phyloP scores from a whole-genome alignment of 2,113 vertebrate genomes.

The Polypterus senegalus region DNA sequence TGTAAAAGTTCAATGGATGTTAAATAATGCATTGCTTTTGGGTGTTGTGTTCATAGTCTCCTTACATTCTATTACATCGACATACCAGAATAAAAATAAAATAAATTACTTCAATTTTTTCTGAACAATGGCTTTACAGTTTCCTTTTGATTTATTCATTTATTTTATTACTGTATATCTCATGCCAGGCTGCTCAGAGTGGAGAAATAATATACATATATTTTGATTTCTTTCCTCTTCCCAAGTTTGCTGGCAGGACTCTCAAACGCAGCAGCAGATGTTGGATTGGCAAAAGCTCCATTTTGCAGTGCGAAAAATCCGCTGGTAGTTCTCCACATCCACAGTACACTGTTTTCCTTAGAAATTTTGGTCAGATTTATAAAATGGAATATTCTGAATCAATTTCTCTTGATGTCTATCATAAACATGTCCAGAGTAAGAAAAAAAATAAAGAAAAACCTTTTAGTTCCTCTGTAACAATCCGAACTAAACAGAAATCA shows the following conservation, averaged over 20 bases:
- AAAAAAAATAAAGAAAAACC: background rate
- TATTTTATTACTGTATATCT: constrained; percentile 17
- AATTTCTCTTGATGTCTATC: background rate
- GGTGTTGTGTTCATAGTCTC: too few species aligned
- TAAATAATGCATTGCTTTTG: too few species aligned
- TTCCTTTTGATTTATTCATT: too few species aligned
- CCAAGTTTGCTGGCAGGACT: background rate
- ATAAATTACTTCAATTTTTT: too few species aligned
- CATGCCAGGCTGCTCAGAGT: constrained; percentile 25
- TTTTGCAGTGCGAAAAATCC: background rate
- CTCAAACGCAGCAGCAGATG: background rate
- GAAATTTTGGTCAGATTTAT: constrained; percentile 32
- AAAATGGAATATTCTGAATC: constrained; percentile 4
- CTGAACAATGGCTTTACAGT: too few species aligned
- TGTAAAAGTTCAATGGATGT: too few species aligned
- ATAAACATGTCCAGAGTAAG: background rate
- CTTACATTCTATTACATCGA: too few species aligned
- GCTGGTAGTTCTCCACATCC: background rate
- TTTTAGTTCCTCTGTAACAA: background rate
- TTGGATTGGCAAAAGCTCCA: background rate
- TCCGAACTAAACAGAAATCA: too few species aligned
- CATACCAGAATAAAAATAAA: too few species aligned
- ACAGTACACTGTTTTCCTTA: constrained; percentile 8
- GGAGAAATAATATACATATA: background rate
- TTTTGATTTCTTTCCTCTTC: background rate